These are phyloP conservation scores for Chaunax sp. DNA, from an alignment of 2,797 vertebrate genomes.

Conservation along the genomic window DNA sequence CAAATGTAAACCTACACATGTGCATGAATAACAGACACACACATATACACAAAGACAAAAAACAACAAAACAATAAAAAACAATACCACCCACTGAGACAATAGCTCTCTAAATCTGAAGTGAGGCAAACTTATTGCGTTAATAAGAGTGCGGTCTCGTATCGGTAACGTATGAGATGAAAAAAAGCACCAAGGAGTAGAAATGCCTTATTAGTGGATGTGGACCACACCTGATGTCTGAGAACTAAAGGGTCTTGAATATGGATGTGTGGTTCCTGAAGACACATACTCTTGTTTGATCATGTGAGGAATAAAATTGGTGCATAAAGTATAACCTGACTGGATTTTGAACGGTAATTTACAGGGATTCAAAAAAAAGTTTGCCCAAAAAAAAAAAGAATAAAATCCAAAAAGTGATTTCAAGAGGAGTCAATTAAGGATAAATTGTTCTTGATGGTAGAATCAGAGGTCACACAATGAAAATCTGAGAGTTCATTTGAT, in stretches of 20 bases:
- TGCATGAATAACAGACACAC: constrained; percentile 29
- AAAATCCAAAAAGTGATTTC: not conserved
- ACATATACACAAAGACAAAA: not conserved
- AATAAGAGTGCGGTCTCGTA: constrained; percentile 62
- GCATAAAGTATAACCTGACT: not conserved
- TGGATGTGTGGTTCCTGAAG: constrained; percentile 13
- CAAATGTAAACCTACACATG: constrained; percentile 37
- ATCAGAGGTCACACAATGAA: not conserved
- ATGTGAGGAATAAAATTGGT: not conserved
- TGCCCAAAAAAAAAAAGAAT: not conserved
- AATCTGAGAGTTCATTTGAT: not conserved
- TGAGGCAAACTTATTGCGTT: constrained; percentile 55
- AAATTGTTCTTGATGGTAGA: not conserved
- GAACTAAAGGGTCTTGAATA: constrained; percentile 23
- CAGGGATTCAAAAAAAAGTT: not conserved
- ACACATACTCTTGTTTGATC: constrained; percentile 8
- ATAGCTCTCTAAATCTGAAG: constrained; percentile 31
- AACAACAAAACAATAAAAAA: not conserved
- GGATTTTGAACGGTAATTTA: not conserved
- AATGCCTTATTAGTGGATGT: constrained; percentile 51
- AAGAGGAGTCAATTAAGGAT: not conserved
- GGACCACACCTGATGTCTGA: constrained; percentile 30
- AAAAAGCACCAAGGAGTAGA: constrained; percentile 44
- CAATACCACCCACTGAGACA: constrained; percentile 36
- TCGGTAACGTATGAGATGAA: constrained; percentile 47